phyloP scores from a whole-genome alignment of 2,113 vertebrate species.

The Odocoileus virginianus region DNA sequence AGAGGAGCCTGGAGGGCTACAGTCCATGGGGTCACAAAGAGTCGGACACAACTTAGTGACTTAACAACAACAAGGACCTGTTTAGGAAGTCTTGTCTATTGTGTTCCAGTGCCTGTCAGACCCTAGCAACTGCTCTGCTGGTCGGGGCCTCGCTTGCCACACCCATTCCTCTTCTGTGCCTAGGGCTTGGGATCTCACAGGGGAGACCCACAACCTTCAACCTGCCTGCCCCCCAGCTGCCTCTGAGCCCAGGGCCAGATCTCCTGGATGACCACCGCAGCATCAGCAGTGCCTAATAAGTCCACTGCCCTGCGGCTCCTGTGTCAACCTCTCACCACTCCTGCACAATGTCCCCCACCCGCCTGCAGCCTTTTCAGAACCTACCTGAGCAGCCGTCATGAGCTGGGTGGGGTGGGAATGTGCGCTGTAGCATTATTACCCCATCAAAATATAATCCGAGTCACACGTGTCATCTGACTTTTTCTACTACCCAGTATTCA shows the following conservation, averaged over 20 bases:
- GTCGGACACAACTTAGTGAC: background rate
- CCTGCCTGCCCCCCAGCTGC: background rate
- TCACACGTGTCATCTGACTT: background rate
- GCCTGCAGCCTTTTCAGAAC: background rate
- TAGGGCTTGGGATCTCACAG: background rate
- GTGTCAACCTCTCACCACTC: fast-evolving
- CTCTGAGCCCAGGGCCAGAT: background rate
- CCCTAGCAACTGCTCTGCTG: background rate
- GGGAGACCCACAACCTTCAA: background rate
- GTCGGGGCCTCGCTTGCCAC: fast-evolving
- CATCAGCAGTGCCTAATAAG: background rate
- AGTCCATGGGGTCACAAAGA: background rate
- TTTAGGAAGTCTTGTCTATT: background rate
- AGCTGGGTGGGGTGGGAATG: background rate
- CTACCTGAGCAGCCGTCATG: background rate
- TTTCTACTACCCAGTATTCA: background rate
- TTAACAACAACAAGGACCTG: no score
- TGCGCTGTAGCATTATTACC: background rate
- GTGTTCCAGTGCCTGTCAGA: no score
- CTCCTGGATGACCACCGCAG: background rate
- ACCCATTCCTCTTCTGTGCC: background rate
- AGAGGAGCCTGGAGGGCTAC: background rate
- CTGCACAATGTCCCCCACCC: background rate
- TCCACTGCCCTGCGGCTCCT: background rate
- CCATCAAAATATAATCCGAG: background rate